Percentiles rank a stretch among this genome's conserved stretches.
These are phyloP conservation scores for Danaus chrysippus DNA, from an alignment of 2,888 invertebrate species.

Conservation along the genomic window DNA sequence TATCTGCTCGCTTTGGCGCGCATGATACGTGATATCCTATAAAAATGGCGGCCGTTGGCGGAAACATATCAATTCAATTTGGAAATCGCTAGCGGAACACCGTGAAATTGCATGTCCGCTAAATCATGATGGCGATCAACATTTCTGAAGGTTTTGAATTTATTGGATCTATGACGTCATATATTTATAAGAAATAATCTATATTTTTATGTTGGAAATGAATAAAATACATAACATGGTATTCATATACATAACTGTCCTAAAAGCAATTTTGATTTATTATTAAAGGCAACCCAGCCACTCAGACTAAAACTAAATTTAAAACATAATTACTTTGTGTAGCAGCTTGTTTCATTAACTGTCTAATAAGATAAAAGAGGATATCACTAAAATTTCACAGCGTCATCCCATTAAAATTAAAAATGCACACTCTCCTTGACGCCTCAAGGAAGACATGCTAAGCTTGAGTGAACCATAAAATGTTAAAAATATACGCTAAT, in stretches of 20 bases:
- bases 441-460: slow-evolving; percentile 71
- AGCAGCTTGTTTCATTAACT: slow-evolving; percentile 39
- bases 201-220: not conserved
- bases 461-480: slow-evolving; percentile 49
- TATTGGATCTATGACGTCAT: slow-evolving; percentile 60
- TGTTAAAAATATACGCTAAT: slow-evolving; percentile 43
- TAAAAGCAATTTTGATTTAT: not conserved
- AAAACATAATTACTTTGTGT: not conserved
- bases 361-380: slow-evolving; percentile 64
- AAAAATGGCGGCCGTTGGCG: slow-evolving; percentile 71
- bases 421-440: slow-evolving; percentile 66
- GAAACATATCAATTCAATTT: slow-evolving; percentile 79
- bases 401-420: slow-evolving; percentile 74
- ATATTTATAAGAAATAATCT: slow-evolving; percentile 27
- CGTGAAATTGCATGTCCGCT: slow-evolving; percentile 61
- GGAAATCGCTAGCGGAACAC: slow-evolving; percentile 50
- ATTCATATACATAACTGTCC: too few species aligned
- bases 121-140: slow-evolving; percentile 73
- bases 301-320: not conserved
- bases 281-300: not conserved
- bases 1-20: slow-evolving; percentile 65
- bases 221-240: too few species aligned
- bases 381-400: slow-evolving; percentile 71
- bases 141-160: slow-evolving; percentile 69
- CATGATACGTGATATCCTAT: slow-evolving; percentile 71